These are phyloP conservation scores for Thalassoma bifasciatum DNA, from an alignment of 2,113 vertebrate species.

Conservation along the genomic window DNA sequence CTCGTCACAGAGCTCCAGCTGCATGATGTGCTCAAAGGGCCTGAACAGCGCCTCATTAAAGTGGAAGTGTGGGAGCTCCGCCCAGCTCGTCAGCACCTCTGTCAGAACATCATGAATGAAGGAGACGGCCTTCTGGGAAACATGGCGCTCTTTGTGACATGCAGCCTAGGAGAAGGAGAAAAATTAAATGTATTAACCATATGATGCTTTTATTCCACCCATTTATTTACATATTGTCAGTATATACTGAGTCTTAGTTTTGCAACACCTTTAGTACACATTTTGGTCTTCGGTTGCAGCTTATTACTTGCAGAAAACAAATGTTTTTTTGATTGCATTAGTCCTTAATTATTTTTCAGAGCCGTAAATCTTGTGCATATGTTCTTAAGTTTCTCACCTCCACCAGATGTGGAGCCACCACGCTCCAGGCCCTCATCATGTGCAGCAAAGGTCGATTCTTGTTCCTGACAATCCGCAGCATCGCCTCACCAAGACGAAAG, in stretches of 20 bases:
- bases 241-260: background rate
- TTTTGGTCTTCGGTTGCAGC: too few species aligned
- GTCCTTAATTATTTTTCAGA: too few species aligned
- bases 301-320: too few species aligned
- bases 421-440: constrained; percentile 94
- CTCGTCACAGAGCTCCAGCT: constrained; percentile 96
- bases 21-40: constrained; percentile 97
- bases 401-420: constrained; percentile 96
- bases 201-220: too few species aligned
- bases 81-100: constrained; percentile 93
- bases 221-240: background rate
- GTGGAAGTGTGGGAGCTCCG: constrained; percentile 92
- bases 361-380: too few species aligned
- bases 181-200: background rate
- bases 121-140: constrained; percentile 97
- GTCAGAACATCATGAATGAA: constrained; percentile 97
- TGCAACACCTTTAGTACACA: background rate
- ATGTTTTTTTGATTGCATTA: too few species aligned
- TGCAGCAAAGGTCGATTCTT: constrained; percentile 90
- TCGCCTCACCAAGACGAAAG: constrained; percentile 93
- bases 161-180: constrained; percentile 84
- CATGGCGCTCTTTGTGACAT: constrained; percentile 95
- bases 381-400: constrained; percentile 83
- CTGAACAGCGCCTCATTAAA: constrained; percentile 96
- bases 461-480: constrained; percentile 93